Evolutionary conservation across 2,888 invertebrate genomes (phyloP).

Genomic region (Sycophila texana): DNA sequence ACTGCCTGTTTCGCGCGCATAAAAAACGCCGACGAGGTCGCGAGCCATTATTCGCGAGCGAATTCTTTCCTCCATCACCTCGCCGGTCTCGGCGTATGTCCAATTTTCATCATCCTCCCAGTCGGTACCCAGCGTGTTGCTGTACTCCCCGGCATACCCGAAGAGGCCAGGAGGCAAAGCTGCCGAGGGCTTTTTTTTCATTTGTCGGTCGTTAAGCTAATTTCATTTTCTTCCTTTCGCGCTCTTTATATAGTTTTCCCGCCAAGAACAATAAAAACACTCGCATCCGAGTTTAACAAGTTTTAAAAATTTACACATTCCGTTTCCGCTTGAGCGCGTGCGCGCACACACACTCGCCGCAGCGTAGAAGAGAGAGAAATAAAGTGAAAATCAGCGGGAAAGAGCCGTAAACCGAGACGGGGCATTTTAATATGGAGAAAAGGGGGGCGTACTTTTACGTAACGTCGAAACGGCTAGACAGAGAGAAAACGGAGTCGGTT

Average conservation of each 20-base stretch:
- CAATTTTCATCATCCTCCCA: slow-evolving; percentile 28
- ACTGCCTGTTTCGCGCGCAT: slow-evolving; percentile 66
- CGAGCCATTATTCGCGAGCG: slow-evolving; percentile 24
- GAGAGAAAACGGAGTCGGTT: slow-evolving; percentile 7
- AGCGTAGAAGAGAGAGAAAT: neutral
- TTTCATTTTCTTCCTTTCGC: slow-evolving; percentile 44
- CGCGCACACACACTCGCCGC: neutral
- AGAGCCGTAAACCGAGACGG: slow-evolving; percentile 13
- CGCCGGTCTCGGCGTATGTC: neutral
- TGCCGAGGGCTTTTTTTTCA: slow-evolving; percentile 11
- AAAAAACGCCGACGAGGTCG: slow-evolving; percentile 56
- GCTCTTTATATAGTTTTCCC: slow-evolving; percentile 31
- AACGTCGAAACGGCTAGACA: neutral
- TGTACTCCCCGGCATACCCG: neutral
- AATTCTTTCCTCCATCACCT: neutral
- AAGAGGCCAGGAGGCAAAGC: no score
- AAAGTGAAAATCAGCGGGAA: neutral
- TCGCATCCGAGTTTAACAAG: slow-evolving; percentile 49
- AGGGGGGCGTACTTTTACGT: slow-evolving; percentile 10
- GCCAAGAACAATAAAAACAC: slow-evolving; percentile 45
- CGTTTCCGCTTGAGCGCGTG: slow-evolving; percentile 10
- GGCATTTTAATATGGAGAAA: slow-evolving; percentile 10
- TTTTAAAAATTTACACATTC: slow-evolving; percentile 47
- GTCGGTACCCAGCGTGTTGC: neutral
- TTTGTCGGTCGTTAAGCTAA: slow-evolving; percentile 40